Evolutionary conservation across 2,113 vertebrate genomes (phyloP).

Genomic region (Burhinus oedicnemus): DNA sequence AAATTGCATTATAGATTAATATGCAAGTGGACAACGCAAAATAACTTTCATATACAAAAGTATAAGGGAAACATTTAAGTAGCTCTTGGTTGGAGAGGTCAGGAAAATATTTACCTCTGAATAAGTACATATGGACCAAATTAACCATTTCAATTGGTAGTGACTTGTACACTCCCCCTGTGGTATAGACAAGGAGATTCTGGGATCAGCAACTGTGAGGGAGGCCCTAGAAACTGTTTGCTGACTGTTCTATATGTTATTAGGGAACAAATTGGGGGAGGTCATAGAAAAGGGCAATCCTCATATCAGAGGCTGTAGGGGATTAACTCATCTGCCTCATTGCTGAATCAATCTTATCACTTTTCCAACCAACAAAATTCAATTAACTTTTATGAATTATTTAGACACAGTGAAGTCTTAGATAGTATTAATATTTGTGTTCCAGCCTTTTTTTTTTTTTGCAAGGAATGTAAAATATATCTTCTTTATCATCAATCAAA

Average conservation of each 20-base stretch:
- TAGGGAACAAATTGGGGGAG: not conserved
- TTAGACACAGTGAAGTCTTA: not conserved
- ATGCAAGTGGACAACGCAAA: not conserved
- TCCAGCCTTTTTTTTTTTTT: not conserved
- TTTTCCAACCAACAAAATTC: conserved; percentile 37
- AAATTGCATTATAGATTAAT: not conserved
- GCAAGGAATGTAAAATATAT: not conserved
- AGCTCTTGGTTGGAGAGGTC: not conserved
- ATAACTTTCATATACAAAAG: not conserved
- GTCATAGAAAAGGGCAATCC: not conserved
- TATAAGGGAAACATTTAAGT: not conserved
- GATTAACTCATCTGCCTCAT: conserved; percentile 3
- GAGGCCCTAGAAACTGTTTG: not conserved
- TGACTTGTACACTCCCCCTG: not conserved
- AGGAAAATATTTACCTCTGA: not conserved
- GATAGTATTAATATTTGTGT: conserved; percentile 41
- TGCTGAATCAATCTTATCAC: not conserved
- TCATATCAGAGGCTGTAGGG: not conserved
- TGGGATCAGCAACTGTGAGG: not conserved
- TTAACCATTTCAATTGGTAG: not conserved
- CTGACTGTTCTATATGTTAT: not conserved
- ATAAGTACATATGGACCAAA: not conserved
- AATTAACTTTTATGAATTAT: conserved; percentile 56
- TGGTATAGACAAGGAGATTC: not conserved
- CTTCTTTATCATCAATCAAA: not conserved